Evolutionary conservation across 2,797 vertebrate species (phyloP).

Genomic region (Knipowitschia caucasica): DNA sequence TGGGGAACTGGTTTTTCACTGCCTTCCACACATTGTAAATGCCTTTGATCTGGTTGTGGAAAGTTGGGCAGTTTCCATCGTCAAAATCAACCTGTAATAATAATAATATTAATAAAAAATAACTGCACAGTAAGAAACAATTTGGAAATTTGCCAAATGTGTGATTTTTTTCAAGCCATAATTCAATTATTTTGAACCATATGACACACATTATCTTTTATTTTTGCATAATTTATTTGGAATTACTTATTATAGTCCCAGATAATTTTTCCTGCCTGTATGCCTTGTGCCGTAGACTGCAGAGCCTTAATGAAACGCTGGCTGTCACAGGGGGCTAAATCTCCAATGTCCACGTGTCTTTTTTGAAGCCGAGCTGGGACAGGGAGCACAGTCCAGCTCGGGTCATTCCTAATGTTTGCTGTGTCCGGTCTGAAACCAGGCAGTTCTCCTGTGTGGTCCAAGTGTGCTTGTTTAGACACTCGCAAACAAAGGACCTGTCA

Average conservation of each 20-base stretch:
- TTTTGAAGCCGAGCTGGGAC: conserved; percentile 70
- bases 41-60: conserved; percentile 79
- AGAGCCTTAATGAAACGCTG: conserved; percentile 67
- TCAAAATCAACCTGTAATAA: conserved; percentile 78
- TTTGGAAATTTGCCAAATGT: neutral
- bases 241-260: neutral
- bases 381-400: conserved; percentile 72
- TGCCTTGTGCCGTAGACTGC: conserved; percentile 74
- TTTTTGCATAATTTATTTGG: neutral
- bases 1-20: conserved; percentile 63
- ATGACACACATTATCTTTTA: neutral
- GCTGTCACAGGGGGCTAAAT: conserved; percentile 75
- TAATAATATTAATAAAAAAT: neutral
- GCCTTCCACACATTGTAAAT: conserved; percentile 74
- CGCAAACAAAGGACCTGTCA: conserved; percentile 68
- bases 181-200: neutral
- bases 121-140: neutral
- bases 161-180: neutral
- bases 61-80: conserved; percentile 80
- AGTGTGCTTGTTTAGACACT: conserved; percentile 66
- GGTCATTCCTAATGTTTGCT: conserved; percentile 57
- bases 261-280: conserved; percentile 43
- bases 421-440: conserved; percentile 70
- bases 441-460: conserved; percentile 72
- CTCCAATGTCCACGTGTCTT: conserved; percentile 79